A percentile compares a stretch with the other conserved stretches of the same genome.
phyloP scores from a whole-genome alignment of 2,888 invertebrate species.

The Campopleginae sp. region DNA sequence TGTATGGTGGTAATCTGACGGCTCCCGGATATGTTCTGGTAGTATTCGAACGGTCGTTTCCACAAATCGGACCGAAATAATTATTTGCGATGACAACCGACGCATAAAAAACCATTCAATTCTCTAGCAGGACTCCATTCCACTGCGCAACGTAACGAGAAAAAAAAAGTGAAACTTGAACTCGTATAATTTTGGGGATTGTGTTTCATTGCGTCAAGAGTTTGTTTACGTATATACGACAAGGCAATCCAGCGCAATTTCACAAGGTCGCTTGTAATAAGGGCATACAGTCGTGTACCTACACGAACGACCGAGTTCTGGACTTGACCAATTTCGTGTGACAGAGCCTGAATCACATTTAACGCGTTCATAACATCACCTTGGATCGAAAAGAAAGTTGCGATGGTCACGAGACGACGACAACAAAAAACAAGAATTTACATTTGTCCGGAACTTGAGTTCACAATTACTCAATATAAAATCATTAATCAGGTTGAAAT shows the following conservation, averaged over 20 bases:
- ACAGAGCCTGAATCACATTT: conserved; percentile 7
- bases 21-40: too few relatives aligned
- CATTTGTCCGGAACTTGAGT: not conserved
- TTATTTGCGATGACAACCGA: not conserved
- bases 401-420: conserved; percentile 10
- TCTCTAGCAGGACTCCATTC: not conserved
- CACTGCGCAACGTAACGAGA: not conserved
- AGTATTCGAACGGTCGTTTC: too few relatives aligned
- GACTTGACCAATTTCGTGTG: conserved; percentile 40
- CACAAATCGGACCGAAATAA: not conserved
- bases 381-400: conserved; percentile 56
- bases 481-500: conserved; percentile 3
- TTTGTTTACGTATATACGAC: not conserved
- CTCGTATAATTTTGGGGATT: not conserved
- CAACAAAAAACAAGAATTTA: conserved; percentile 16
- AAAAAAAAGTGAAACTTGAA: not conserved
- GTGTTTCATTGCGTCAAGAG: not conserved
- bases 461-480: not conserved
- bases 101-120: not conserved
- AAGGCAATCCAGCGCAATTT: not conserved
- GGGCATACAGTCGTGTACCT: conserved; percentile 11
- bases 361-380: conserved; percentile 11
- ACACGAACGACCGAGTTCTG: not conserved
- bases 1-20: too few relatives aligned
- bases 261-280: conserved; percentile 26